Evolutionary conservation across 2,797 vertebrate species (phyloP).

Genomic region (Echiichthys vipera): DNA sequence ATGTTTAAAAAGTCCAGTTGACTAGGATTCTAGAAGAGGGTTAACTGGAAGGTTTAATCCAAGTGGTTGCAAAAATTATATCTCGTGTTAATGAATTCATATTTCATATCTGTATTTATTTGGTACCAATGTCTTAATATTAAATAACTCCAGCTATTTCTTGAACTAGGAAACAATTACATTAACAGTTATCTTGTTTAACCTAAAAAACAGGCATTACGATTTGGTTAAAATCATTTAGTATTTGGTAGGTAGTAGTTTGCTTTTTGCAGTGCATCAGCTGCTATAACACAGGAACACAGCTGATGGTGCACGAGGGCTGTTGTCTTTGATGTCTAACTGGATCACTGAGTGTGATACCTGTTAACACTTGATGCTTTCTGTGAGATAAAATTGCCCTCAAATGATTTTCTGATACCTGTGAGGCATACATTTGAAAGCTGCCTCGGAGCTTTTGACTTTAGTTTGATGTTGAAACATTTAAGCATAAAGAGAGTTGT

Average conservation of each 20-base stretch:
- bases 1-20: background rate
- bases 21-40: background rate
- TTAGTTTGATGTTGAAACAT: conserved; percentile 31
- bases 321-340: conserved; percentile 29
- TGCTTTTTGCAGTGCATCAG: background rate
- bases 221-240: background rate
- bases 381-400: conserved; percentile 29
- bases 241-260: too few species aligned
- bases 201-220: background rate
- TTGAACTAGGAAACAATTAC: background rate
- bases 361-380: conserved; percentile 32
- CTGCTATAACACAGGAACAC: background rate
- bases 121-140: background rate
- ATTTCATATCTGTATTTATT: background rate
- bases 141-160: background rate
- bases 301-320: background rate
- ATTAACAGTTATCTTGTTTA: background rate
- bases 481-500: conserved; percentile 29
- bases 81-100: background rate
- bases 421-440: conserved; percentile 6
- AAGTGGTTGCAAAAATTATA: background rate
- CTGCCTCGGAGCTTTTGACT: conserved; percentile 21
- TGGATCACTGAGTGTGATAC: background rate
- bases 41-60: background rate
- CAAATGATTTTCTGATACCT: conserved; percentile 39